phyloP scores from a whole-genome alignment of 2,113 vertebrate genomes.

The Vidua macroura region DNA sequence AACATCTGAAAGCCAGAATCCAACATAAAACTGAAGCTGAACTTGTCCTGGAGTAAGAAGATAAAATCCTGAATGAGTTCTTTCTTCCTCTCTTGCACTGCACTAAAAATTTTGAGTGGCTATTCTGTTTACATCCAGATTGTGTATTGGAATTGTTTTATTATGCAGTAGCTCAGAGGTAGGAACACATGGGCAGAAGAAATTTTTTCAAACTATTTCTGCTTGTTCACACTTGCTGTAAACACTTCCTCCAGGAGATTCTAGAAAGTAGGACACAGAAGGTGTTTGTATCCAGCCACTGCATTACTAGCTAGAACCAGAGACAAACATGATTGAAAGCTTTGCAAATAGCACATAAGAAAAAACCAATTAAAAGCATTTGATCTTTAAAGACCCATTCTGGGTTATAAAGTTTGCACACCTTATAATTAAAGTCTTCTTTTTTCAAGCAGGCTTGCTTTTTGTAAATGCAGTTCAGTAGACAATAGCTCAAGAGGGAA shows the following conservation, averaged over 20 bases:
- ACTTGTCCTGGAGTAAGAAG: not conserved
- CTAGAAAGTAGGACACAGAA: constrained; percentile 55
- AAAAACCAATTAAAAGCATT: not conserved
- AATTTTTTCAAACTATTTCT: constrained; percentile 27
- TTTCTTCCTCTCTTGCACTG: not conserved
- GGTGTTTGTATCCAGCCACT: constrained; percentile 33
- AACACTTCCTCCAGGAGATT: constrained; percentile 51
- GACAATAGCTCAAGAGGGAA: not conserved
- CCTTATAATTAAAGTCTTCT: not conserved
- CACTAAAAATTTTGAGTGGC: not conserved
- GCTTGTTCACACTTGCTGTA: constrained; percentile 59
- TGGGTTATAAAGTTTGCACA: not conserved
- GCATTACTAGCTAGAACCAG: constrained; percentile 8
- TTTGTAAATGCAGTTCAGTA: not conserved
- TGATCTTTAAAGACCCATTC: constrained; percentile 5
- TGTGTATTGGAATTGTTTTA: not conserved
- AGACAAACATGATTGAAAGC: not conserved
- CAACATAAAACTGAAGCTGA: not conserved
- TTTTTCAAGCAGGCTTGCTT: not conserved
- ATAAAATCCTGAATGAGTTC: not conserved
- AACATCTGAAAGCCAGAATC: not conserved
- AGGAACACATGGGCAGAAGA: not conserved
- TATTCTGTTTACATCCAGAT: not conserved
- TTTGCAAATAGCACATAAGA: not conserved
- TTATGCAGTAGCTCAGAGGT: not conserved